These are phyloP conservation scores for Celastrina argiolus DNA, from an alignment of 2,888 invertebrate species.

Conservation along the genomic window DNA sequence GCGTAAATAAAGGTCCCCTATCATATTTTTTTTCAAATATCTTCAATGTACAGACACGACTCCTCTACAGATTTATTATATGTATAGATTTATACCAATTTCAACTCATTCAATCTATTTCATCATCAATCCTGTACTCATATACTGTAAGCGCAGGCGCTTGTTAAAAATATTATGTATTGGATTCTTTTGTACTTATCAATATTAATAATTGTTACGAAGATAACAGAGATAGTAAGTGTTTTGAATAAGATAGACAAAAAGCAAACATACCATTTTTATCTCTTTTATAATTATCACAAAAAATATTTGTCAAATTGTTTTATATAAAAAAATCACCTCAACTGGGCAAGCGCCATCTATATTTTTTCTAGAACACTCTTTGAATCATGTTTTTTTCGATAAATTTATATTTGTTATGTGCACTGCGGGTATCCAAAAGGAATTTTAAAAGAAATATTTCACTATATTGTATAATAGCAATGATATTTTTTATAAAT, in stretches of 20 bases:
- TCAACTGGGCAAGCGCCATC: neutral
- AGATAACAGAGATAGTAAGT: too few species aligned
- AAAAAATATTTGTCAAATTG: neutral
- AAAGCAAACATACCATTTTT: too few species aligned
- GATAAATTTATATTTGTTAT: neutral
- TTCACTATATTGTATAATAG: too few species aligned
- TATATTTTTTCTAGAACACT: neutral
- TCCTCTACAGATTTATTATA: too few species aligned
- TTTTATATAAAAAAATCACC: neutral
- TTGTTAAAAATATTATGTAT: neutral
- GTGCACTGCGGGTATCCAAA: conserved; percentile 1
- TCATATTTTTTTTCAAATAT: too few species aligned
- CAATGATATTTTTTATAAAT: neutral
- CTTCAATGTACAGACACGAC: too few species aligned
- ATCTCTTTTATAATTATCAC: too few species aligned
- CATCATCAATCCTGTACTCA: neutral
- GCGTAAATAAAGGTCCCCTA: too few species aligned
- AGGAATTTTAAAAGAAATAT: too few species aligned
- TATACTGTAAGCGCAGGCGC: neutral
- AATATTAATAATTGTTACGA: neutral
- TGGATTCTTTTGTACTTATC: neutral
- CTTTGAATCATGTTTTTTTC: neutral
- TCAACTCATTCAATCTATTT: too few species aligned
- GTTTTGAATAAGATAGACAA: too few species aligned
- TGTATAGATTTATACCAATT: too few species aligned